Evolutionary conservation across 2,888 invertebrate genomes (phyloP), one percentile per base, ranked within the genome.

Genomic region (Alviniconcha strummeri): DNA sequence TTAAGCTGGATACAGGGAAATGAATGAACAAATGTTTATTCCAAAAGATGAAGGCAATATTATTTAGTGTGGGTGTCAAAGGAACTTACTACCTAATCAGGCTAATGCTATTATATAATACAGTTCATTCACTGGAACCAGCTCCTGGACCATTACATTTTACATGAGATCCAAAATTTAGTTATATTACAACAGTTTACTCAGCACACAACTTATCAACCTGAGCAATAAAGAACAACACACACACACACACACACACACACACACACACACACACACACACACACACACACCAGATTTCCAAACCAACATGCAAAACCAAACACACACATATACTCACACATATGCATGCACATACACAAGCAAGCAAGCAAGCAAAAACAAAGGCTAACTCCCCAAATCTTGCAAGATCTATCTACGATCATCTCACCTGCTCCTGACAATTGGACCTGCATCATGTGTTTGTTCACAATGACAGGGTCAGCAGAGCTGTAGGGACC

Each of bases 381-480:
- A 17, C 19, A n/a, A 13, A 19, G 15, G 75, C 8, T 36, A 19
- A 75, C n/a, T 55, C 15, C 13, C 77, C n/a, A 57, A 7, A 57
- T 55, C 7, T 1, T n/a, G 3, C 77, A 77, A 77, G 11, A 72
- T 11, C 9, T 36, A 9, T 36, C 11, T 72, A 17, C 55, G 1
- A n/a, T 55, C 11, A 19, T 71, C 67, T 71, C 71, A 94, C 93
- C 95, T 85, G 95, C 94, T 81, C 96, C 95, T 79, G 95, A 94
- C 76, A 94, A 94, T 78, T 94, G 94, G 17, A 96, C 94, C 91
- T 95, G 95, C 87, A 94, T 93, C 94, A 96, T 95, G 88, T 96
- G 96, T 81, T 94, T 93, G 55, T 94, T 93, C 67, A 96, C 93
- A 67, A 95, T 93, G 81, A 91, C 90, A 89, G 93, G 89, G 90